Conservation (phyloP, 2,113 vertebrate genomes). For the human (Homo sapiens) region DNA sequence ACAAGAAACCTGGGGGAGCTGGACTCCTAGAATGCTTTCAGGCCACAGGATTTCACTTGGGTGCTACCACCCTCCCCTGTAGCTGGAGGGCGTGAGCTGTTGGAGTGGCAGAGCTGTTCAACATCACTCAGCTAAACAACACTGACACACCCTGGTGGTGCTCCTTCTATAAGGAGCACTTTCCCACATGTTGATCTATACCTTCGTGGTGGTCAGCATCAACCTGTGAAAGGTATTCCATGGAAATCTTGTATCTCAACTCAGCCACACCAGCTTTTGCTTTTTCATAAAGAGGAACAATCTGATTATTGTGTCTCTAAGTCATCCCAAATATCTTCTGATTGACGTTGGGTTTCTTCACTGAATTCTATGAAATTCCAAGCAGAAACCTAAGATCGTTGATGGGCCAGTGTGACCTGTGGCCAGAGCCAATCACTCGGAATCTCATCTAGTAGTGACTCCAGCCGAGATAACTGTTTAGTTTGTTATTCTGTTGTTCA, state of each 20-base stretch:
- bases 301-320: background rate
- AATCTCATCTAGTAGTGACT: slow-evolving; percentile 43
- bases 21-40: background rate
- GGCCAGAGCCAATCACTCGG: slow-evolving; percentile 30
- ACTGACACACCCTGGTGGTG: background rate
- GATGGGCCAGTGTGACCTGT: slow-evolving; percentile 35
- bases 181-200: background rate
- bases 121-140: background rate
- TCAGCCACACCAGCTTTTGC: background rate
- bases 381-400: background rate
- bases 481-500: background rate
- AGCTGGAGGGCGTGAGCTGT: background rate
- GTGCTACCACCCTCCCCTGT: background rate
- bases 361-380: slow-evolving; percentile 9
- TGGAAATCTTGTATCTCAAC: background rate
- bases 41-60: background rate
- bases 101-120: background rate
- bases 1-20: background rate
- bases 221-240: background rate
- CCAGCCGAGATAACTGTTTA: background rate
- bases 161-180: background rate
- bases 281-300: background rate
- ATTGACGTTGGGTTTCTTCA: background rate
- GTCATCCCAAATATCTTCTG: slow-evolving; percentile 20
- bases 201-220: background rate